Conservation (phyloP, 2,797 vertebrate species). For the Silurus lanzhouensis region DNA sequence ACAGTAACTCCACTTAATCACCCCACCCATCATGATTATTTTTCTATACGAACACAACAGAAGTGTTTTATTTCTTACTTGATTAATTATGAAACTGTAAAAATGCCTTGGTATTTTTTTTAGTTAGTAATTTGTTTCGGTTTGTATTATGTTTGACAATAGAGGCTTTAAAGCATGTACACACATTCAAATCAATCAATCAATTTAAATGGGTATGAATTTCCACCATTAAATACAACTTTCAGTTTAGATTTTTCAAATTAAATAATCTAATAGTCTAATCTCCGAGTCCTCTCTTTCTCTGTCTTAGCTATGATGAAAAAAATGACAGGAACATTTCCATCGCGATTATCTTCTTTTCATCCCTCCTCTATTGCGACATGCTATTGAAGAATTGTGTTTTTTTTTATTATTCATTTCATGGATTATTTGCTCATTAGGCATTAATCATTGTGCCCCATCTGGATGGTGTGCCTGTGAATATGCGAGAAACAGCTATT, state of each 20-base stretch:
- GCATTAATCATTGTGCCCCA: conserved; percentile 91
- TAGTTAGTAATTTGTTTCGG: conserved; percentile 24
- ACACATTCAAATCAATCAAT: too few species aligned
- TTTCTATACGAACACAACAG: not conserved
- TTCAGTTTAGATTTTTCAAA: conserved; percentile 52
- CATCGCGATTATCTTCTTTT: conserved; percentile 65
- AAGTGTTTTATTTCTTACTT: not conserved
- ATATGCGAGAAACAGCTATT: conserved; percentile 91
- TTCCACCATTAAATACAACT: conserved; percentile 38
- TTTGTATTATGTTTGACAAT: conserved; percentile 41
- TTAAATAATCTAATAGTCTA: conserved; percentile 60
- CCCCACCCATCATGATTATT: not conserved
- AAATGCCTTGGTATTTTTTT: conserved; percentile 30
- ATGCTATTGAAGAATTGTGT: conserved; percentile 86
- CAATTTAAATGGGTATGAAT: conserved; percentile 35
- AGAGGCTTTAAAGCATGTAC: conserved; percentile 18
- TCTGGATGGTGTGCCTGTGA: conserved; percentile 80
- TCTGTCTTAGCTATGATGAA: conserved; percentile 15
- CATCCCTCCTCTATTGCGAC: conserved; percentile 74
- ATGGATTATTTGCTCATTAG: conserved; percentile 97
- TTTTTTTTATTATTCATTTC: conserved; percentile 88
- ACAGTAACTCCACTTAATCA: not conserved
- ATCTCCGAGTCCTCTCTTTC: conserved; percentile 19
- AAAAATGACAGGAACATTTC: conserved; percentile 61
- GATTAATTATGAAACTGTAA: not conserved